A percentile compares a stretch with the other conserved stretches of the same genome.
Conservation (phyloP, 2,888 invertebrate species). For the Synanthedon andrenaeformis region DNA sequence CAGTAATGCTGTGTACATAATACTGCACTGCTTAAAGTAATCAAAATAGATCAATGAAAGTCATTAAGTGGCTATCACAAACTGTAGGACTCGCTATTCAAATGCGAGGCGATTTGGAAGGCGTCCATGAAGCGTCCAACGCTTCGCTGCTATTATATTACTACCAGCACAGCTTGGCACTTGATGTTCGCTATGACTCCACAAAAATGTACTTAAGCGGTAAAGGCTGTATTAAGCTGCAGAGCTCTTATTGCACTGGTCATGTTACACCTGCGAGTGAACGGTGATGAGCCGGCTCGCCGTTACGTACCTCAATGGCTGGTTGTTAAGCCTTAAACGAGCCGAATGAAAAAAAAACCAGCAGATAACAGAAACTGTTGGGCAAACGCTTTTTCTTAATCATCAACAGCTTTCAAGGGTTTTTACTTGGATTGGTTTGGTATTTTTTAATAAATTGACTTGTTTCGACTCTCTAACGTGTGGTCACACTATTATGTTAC, state of each 20-base stretch:
- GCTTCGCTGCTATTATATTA: conserved; percentile 28
- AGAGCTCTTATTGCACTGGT: conserved; percentile 30
- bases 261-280: conserved; percentile 37
- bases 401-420: conserved; percentile 1
- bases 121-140: conserved; percentile 37
- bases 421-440: not conserved
- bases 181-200: conserved; percentile 12
- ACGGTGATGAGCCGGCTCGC: conserved; percentile 52
- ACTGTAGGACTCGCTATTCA: conserved; percentile 36
- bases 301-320: conserved; percentile 47
- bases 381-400: not conserved
- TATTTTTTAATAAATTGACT: too few relatives aligned
- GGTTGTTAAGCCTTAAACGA: conserved; percentile 50
- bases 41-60: conserved; percentile 31
- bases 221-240: conserved; percentile 12
- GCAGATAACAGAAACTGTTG: conserved; percentile 24
- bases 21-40: not conserved
- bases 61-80: conserved; percentile 40
- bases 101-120: conserved; percentile 59
- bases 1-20: not conserved
- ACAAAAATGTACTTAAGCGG: conserved; percentile 11
- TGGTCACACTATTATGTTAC: too few relatives aligned
- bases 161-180: conserved; percentile 31
- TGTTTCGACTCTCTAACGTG: too few relatives aligned
- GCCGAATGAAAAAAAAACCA: conserved; percentile 27